Evolutionary conservation across 1,140 invertebrate genomes (phyloP), one percentile per base, ranked within the genome.

Genomic region (Apis florea): DNA sequence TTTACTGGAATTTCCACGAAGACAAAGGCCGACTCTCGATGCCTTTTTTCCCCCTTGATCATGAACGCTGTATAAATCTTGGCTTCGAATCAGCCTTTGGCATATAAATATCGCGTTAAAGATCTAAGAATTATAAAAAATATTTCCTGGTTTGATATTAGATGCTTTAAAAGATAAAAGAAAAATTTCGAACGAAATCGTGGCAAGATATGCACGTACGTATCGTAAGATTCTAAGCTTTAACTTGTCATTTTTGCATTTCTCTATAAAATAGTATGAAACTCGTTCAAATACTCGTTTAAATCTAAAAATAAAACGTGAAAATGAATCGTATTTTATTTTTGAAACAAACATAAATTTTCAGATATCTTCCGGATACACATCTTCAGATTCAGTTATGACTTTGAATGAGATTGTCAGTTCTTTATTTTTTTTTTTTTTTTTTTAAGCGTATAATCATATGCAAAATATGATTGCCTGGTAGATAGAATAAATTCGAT

Each of bases 1-100:
- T 85, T 72, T 86, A 96, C 96, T 85, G 96, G 96, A n/a, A 94
- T 96, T 85, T 97, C 97, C 0, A 97, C 96, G 1, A 94, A 97
- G 54, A 95, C 96, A 54, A 95, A 96, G 63, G 96, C 96, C 10
- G 95, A 95, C 56, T 96, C 96, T 69, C 99, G 98, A 97, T 98
- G 97, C 97, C 96, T 98, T 90, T 99, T 98, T 91, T n/a, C 97
- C 97, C 97, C 97, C 8, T 94, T 99, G 26, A 98, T 99, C 88
- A 97, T 99, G 93, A 97, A 98, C 49, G 97, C 97, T 59, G 98
- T 97, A 98, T 98, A 31, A 99, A 99, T 94, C 95, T 99, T 80
- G 98, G 98, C 92, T 94, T 67, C 99, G 31, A 4, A 40, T 40
- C 31, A 40, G 96, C 96, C 5, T 40, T 40, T 89, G 89, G 82